Base-by-base conservation (phyloP, 2,888 invertebrate species). In the Tachina lurida region DNA sequence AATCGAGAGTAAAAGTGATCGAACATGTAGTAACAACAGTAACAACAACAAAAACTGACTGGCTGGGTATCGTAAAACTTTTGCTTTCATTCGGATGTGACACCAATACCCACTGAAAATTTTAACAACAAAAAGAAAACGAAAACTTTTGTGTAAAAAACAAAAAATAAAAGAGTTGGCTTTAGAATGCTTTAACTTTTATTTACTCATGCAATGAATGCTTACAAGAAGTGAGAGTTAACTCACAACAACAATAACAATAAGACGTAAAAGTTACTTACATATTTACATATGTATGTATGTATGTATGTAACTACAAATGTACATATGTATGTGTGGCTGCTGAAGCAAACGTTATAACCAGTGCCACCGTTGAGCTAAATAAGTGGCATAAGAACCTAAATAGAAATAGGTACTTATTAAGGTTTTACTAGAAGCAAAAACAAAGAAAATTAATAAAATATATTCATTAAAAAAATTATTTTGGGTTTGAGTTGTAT, bases 1-100 rank as follows among this genome's bases (percentile, higher is more conserved):
- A 63, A 70, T 47, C 54, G 91, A 91, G 91, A 91, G 91, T 91
- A 90, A 91, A 90, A 91, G 91, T 91, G 90, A 89, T 90, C 86
- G 83, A 82, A 79, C 47, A 60, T 19, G 58, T 70, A 70, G 22
- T 65, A 58, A 22, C 70, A 54, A 31, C 8, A 49, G 58, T 60
- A 70, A 70, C 43, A 56, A 43, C 39, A 79, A 78, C 10, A 2
- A 5, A 22, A 5, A 56, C 15, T 31, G 31, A 31, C 31, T 31
- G 31, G 13, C 17, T 54, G 5, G 7, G 7, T 31, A 31, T 31
- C 31, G 39, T 56, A 78, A 60, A 76, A 86, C 86, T 86, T 83
- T 86, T 86, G 86, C 83, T 86, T 86, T 86, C 83, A 79, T 79
- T 86, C 62, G 86, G 58, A 56, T 47, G 60, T 86, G 86, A 86